Evolutionary conservation across 2,888 invertebrate genomes (phyloP).

Genomic region (Abrostola triplasia): DNA sequence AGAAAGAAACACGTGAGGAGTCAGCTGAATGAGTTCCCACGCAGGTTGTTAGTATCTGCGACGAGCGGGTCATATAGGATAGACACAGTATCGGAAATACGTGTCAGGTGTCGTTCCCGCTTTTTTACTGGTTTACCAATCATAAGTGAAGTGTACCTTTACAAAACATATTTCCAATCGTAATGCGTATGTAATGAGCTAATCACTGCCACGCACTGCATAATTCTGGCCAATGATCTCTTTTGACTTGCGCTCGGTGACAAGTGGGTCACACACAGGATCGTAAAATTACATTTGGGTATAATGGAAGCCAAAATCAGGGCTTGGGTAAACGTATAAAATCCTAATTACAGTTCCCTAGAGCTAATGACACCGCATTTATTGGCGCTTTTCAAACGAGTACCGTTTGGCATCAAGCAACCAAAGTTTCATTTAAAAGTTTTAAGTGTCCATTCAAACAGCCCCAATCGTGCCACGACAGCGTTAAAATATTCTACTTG

Average conservation of each 20-base stretch:
- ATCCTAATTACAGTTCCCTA: slow-evolving; percentile 35
- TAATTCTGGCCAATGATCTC: slow-evolving; percentile 5
- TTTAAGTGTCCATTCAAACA: slow-evolving; percentile 42
- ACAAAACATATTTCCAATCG: not conserved
- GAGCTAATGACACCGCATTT: slow-evolving; percentile 35
- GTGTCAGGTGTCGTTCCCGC: not conserved
- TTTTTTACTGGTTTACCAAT: not conserved
- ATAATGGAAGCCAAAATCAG: slow-evolving; percentile 23
- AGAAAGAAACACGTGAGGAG: slow-evolving; percentile 16
- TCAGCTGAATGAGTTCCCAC: slow-evolving; percentile 32
- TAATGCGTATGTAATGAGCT: not conserved
- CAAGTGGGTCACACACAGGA: slow-evolving; percentile 10
- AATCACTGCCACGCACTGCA: not conserved
- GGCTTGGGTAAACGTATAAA: slow-evolving; percentile 21
- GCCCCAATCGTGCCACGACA: slow-evolving; percentile 29
- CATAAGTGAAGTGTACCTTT: not conserved
- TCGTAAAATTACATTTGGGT: slow-evolving; percentile 27
- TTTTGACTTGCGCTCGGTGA: slow-evolving; percentile 8
- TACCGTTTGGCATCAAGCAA: slow-evolving; percentile 39
- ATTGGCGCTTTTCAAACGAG: slow-evolving; percentile 46
- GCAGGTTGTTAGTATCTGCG: slow-evolving; percentile 19
- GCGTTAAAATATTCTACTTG: slow-evolving; percentile 19
- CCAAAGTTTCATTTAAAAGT: slow-evolving; percentile 42
- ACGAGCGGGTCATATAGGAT: slow-evolving; percentile 11
- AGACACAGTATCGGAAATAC: slow-evolving; percentile 42